Evolutionary conservation across 2,797 vertebrate genomes (phyloP), one percentile per base, ranked within the genome.

Genomic region (Oreortyx pictus): DNA sequence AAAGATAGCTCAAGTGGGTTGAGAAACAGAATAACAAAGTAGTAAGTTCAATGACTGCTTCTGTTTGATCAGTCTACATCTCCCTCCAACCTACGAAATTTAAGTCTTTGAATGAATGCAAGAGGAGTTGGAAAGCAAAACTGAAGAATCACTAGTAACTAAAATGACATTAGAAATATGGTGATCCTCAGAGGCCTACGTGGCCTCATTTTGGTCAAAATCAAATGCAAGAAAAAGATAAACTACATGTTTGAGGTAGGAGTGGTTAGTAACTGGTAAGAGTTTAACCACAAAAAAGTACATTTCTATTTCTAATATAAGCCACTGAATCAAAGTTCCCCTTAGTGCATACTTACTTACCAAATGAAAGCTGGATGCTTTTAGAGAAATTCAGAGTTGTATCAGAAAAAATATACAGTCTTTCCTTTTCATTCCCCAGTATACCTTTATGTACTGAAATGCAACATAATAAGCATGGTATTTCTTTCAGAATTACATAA

Each of bases 131-230:
- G 11, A 52, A 92, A 82, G 57, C 13, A 56, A 73, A 59, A 64
- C 59, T 72, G 39, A 82, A 50, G 46, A 68, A 88, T 18, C 31
- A 19, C 31, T 78, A 47, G 17, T 39, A 91, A 83, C 39, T 25
- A 41, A 37, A 78, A 78, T 39, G 10, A 82, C 33, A 89, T 83
- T 39, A 75, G 85, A 23, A 86, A 67, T 71, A 73, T 24, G 31
- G 72, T 84, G 67, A 82, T 88, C 52, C 86, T 90, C 78, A 87
- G 37, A 91, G 68, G 41, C 44, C 62, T 54, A 24, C 76, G 74
- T 71, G 88, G 86, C 70, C 86, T 93, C 57, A 90, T 88, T 95
- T 84, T 90, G 88, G 52, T 88, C 27, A 82, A n/a, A 85, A 44
- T 31, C 12, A 4, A 84, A 76, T 15, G 19, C 25, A 93, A 86